These are phyloP conservation scores for Setipinna tenuifilis DNA, from an alignment of 2,797 vertebrate species.

Conservation along the genomic window DNA sequence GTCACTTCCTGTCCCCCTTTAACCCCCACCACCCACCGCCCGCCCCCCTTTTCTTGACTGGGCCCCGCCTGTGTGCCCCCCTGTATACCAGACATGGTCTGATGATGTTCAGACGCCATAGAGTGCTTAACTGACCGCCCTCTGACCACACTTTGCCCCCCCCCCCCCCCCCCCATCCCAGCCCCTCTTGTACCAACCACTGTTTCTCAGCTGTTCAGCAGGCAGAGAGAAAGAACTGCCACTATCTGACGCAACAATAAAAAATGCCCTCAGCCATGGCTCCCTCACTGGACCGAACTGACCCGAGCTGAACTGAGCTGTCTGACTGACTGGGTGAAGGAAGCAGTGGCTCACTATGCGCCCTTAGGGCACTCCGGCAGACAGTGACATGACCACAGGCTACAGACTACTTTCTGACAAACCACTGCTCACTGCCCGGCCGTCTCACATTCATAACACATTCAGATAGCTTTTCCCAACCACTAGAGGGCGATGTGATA, in stretches of 20 bases:
- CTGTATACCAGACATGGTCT: conserved; percentile 11
- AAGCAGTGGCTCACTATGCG: conserved; percentile 27
- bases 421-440: neutral
- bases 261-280: neutral
- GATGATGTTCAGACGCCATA: neutral
- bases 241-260: neutral
- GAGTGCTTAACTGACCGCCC: conserved; percentile 7
- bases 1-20: neutral
- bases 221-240: neutral
- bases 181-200: neutral
- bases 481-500: conserved; percentile 69
- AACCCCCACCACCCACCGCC: neutral
- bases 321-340: conserved; percentile 17
- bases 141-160: neutral
- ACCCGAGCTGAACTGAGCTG: neutral
- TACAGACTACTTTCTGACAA: neutral
- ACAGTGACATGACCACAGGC: neutral
- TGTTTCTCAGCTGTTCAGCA: neutral
- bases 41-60: neutral
- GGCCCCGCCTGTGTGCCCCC: neutral
- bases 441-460: conserved; percentile 42
- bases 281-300: neutral
- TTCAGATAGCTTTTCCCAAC: conserved; percentile 29
- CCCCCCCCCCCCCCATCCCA: too few species aligned
- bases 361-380: conserved; percentile 22